Evolutionary conservation across 2,113 vertebrate genomes (phyloP).

Genomic region (Carollia perspicillata): DNA sequence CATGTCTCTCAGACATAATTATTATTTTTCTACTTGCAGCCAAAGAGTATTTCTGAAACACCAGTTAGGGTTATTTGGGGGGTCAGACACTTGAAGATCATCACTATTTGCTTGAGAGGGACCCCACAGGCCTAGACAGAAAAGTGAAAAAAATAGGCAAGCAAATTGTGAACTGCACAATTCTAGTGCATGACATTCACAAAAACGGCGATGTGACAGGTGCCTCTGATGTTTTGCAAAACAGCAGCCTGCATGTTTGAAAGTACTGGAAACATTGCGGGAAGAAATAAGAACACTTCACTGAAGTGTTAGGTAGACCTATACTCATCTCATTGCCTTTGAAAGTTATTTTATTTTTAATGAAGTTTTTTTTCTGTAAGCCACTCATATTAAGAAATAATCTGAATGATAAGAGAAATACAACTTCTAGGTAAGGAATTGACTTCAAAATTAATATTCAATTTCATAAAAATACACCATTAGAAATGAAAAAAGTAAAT

Average conservation of each 20-base stretch:
- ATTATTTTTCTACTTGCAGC: not conserved
- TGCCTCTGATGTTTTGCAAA: not conserved
- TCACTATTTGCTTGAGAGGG: not conserved
- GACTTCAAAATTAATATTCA: slow-evolving; percentile 26
- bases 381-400: not conserved
- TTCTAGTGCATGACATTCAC: not conserved
- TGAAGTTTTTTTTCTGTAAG: not conserved
- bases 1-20: not conserved
- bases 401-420: slow-evolving; percentile 16
- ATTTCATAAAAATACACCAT: not conserved
- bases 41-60: not conserved
- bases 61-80: not conserved
- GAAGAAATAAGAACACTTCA: not conserved
- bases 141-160: not conserved
- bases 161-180: not conserved
- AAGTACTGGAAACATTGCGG: not conserved
- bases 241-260: not conserved
- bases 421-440: not conserved
- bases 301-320: not conserved
- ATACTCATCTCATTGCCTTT: not conserved
- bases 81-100: not conserved
- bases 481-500: not conserved
- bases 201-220: not conserved
- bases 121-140: not conserved
- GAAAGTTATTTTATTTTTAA: slow-evolving; percentile 1